Percentiles rank a stretch among this genome's conserved stretches.
Conservation (phyloP, 2,888 invertebrate species). For the Fissipunctia ypsillon region DNA sequence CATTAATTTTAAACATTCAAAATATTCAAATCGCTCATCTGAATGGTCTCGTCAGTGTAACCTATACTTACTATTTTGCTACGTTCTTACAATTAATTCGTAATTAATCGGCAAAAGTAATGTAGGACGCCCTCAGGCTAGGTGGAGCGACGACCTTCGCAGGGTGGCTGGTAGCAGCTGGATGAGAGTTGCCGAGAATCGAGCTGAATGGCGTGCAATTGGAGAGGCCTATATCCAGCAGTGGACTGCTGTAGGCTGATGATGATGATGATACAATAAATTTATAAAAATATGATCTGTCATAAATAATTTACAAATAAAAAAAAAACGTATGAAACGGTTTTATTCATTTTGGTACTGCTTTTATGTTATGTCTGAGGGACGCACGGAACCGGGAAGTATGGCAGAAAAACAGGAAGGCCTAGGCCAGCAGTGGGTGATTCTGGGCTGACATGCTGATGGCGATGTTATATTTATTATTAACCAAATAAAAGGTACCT, state of each 20-base stretch:
- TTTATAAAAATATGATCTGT: constrained; percentile 7
- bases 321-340: neutral
- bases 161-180: too few species aligned
- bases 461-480: neutral
- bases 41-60: constrained; percentile 6
- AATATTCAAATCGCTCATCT: constrained; percentile 10
- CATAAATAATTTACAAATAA: neutral
- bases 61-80: constrained; percentile 11
- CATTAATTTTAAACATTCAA: constrained; percentile 32
- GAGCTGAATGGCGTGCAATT: too few species aligned
- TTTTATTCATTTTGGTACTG: neutral
- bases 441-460: neutral
- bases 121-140: too few species aligned
- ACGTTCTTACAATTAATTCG: neutral
- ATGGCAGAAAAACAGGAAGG: neutral
- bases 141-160: too few species aligned
- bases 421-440: neutral
- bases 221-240: too few species aligned
- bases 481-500: neutral
- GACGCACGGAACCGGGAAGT: neutral
- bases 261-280: too few species aligned
- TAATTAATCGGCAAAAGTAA: too few species aligned
- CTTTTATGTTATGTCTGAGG: neutral
- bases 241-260: too few species aligned
- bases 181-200: too few species aligned